Base-by-base conservation (phyloP, 2,888 invertebrate genomes). In the Hydraecia micacea region DNA sequence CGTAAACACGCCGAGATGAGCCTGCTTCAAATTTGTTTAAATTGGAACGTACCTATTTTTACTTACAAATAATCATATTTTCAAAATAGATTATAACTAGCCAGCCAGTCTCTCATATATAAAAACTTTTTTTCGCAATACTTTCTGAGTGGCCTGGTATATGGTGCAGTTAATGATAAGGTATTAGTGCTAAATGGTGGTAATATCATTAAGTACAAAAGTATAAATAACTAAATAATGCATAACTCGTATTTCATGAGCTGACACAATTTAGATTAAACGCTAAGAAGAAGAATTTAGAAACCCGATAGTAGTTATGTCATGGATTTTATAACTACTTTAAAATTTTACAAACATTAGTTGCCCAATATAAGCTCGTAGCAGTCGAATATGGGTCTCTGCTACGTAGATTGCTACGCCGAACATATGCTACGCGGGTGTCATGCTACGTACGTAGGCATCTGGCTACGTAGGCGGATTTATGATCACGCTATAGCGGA, bases 361-460 rank as follows among this genome's bases (percentile, higher is more conserved):
- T 67, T 18, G 42, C 21, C 42, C 25, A 58, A 68, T 28, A 39
- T 36, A 39, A 63, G 46, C 46, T 68, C 32, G 67, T 82, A 75
- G 39, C 55, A 68, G 32, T 55, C 42, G 11, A 55, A 76, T 67
- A 42, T 55, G 36, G 46, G 39, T 49, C 21, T 77, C 13, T 49
- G 85, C 72, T 80, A 72, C 60, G 49, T 62, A 67, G n/a, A 84
- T 70, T 49, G 80, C 67, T 84, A 71, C 81, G 60, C n/a, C n/a
- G 32, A 83, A 70, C 28, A 32, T 73, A 39, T 42, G 71, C 81
- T 85, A 80, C 80, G 68, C 58, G 66, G 46, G 18, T 52, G 11
- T 60, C 25, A 18, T 39, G 81, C 81, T 82, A 81, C 81, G 80
- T 67, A 68, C 84, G 81, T 84, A 81, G 81, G 49, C 42, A 55